These are phyloP conservation scores for Xestia ashworthii DNA, from an alignment of 2,888 invertebrate genomes.

Conservation along the genomic window DNA sequence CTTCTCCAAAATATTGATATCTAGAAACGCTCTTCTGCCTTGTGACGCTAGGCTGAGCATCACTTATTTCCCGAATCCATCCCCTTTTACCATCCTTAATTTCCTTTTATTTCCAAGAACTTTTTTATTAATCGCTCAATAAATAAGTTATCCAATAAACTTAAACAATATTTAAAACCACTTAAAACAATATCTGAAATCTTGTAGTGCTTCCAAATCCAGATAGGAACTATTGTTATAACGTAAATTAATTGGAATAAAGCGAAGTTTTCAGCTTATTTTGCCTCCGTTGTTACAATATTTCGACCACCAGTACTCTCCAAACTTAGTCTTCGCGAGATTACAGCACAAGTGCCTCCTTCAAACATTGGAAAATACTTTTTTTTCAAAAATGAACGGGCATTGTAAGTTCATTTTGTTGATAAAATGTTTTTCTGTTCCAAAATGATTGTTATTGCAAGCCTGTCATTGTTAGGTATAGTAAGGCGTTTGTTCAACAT, in stretches of 20 bases:
- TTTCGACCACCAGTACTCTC: slow-evolving; percentile 55
- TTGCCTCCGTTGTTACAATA: slow-evolving; percentile 49
- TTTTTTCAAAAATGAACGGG: slow-evolving; percentile 32
- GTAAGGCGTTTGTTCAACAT: neutral
- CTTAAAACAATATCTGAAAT: slow-evolving; percentile 42
- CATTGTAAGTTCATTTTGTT: slow-evolving; percentile 1
- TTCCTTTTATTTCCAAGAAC: neutral
- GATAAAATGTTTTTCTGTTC: neutral
- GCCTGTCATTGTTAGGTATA: neutral
- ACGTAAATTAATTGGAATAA: slow-evolving; percentile 57
- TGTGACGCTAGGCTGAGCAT: neutral
- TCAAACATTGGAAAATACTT: slow-evolving; percentile 46
- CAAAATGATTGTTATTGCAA: neutral
- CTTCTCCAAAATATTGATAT: neutral
- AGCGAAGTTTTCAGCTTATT: slow-evolving; percentile 54
- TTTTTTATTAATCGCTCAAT: neutral
- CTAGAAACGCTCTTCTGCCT: neutral
- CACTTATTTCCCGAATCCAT: neutral
- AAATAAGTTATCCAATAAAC: slow-evolving; percentile 22
- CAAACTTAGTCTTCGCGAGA: slow-evolving; percentile 56
- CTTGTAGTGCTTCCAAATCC: slow-evolving; percentile 48
- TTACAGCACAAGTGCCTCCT: slow-evolving; percentile 41
- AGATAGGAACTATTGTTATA: slow-evolving; percentile 47
- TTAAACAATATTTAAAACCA: slow-evolving; percentile 34
- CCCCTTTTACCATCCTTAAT: too few relatives aligned